Base-by-base conservation (phyloP, 2,888 invertebrate genomes). In the Orthosia gracilis region DNA sequence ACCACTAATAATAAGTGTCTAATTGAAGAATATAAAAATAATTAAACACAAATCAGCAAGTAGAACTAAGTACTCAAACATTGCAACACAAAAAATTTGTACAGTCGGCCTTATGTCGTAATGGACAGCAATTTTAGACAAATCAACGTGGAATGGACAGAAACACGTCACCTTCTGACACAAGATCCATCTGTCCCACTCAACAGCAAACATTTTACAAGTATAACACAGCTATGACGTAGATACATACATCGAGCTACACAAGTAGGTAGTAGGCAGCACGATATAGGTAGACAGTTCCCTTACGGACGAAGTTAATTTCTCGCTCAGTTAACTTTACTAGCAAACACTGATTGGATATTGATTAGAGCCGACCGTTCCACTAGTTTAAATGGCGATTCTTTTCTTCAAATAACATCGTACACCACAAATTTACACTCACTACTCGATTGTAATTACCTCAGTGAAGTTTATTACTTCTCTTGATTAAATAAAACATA, bases 321-420 rank as follows among this genome's bases (percentile, higher is more conserved):
- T 96, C 95, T 87, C 96, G 96, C 92, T 96, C 94, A 95, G 96
- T 96, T 96, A 96, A 95, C 93, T 96, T 96, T 96, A 96, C 93
- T 89, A 87, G 95, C 89, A 82, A 78, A 86, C 92, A 88, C 91
- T 96, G 96, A 96, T 96, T 96, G 96, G 94, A 95, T 94, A 95
- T 96, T 96, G 96, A 96, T 96, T 96, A 96, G 95, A 96, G 93
- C 88, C 91, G 91, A 89, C 90, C 90, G 93, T 95, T 94, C 93
- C 94, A 92, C 92, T 88, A 88, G 91, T 94, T 93, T 92, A 94
- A 94, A 94, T 92, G 91, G 91, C 92, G 91, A 93, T 94, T 94
- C 92, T 94, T 94, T 94, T 92, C 91, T 92, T 82, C 91, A 93
- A 92, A 93, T 93, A 94, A 95, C 95, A 95, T 93, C 91, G 91